phyloP scores from a whole-genome alignment of 2,113 vertebrate genomes.

The Phalacrocorax carbo region DNA sequence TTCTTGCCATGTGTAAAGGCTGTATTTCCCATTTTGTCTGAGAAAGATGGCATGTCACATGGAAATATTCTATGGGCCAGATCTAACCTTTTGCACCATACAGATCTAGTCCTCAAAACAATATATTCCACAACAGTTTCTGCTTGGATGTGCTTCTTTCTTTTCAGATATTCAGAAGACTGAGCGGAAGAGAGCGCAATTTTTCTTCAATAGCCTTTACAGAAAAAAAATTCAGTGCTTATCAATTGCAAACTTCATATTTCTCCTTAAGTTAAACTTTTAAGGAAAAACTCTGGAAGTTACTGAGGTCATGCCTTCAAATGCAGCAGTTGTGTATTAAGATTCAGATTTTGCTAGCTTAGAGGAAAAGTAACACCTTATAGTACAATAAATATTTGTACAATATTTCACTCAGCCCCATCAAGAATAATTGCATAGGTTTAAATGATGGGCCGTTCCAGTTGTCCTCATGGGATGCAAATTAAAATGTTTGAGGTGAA shows the following conservation, averaged over 20 bases:
- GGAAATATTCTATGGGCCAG: neutral
- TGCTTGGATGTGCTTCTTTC: neutral
- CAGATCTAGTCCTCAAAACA: neutral
- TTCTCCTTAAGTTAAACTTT: neutral
- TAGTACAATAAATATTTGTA: neutral
- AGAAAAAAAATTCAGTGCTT: neutral
- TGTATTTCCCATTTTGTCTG: neutral
- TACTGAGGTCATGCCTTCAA: neutral
- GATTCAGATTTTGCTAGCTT: neutral
- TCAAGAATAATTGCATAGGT: neutral
- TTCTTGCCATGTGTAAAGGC: neutral
- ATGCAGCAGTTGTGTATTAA: neutral
- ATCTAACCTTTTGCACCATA: neutral
- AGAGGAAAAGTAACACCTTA: neutral
- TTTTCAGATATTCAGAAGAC: neutral
- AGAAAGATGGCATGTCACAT: neutral
- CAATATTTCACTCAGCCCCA: neutral
- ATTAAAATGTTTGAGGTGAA: neutral
- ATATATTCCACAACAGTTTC: neutral
- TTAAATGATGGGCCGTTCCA: neutral
- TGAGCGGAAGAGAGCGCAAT: neutral
- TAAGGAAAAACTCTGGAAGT: neutral
- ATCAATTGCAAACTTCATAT: neutral
- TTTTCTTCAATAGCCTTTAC: neutral
- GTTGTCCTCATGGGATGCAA: neutral